phyloP scores from a whole-genome alignment of 2,888 invertebrate genomes.

The Buathra laborator region DNA sequence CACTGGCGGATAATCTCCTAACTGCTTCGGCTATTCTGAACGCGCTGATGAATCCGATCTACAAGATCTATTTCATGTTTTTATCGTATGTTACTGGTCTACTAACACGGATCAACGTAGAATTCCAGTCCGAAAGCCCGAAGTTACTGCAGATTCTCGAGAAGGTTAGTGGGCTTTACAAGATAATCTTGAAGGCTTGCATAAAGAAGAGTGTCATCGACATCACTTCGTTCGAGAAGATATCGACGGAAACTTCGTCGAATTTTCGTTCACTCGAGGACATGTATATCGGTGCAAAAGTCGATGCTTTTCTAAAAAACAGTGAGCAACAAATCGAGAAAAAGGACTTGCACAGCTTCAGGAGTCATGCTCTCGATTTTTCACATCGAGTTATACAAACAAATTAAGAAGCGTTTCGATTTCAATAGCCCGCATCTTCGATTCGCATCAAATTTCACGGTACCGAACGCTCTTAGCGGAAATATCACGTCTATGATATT shows the following conservation, averaged over 20 bases:
- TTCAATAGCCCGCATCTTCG: conserved; percentile 19
- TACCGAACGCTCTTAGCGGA: conserved; percentile 15
- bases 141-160: conserved; percentile 9
- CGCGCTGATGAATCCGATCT: conserved; percentile 30
- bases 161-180: conserved; percentile 15
- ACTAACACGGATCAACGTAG: conserved; percentile 21
- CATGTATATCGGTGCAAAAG: conserved; percentile 38
- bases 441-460: conserved; percentile 12
- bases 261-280: conserved; percentile 26
- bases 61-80: conserved; percentile 22
- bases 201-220: conserved; percentile 27
- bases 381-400: conserved; percentile 30
- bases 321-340: conserved; percentile 2
- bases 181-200: background rate
- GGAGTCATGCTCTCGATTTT: conserved; percentile 23
- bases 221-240: background rate
- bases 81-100: conserved; percentile 31
- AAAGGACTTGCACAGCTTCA: conserved; percentile 25
- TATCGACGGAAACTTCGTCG: conserved; percentile 4
- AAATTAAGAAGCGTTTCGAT: conserved; percentile 31
- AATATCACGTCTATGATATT: conserved; percentile 14
- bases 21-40: conserved; percentile 16
- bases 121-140: conserved; percentile 43
- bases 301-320: conserved; percentile 9
- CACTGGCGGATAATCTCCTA: conserved; percentile 23